A percentile compares a stretch with the other conserved stretches of the same genome.
Conservation (phyloP, 2,888 invertebrate genomes). For the Stegophylla sp. region DNA sequence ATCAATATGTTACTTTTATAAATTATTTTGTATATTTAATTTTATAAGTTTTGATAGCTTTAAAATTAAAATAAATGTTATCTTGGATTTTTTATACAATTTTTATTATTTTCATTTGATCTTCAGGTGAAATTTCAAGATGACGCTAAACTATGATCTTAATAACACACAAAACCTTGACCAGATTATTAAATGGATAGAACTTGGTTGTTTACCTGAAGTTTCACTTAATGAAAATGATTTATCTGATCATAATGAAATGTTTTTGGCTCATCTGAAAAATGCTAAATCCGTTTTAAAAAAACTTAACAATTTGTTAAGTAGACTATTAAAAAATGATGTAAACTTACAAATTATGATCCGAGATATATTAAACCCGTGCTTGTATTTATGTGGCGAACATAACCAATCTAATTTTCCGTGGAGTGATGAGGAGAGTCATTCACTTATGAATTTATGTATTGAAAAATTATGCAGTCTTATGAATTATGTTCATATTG, state of each 20-base stretch:
- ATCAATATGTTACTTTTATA: not conserved
- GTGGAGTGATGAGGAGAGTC: conserved; percentile 29
- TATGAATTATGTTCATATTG: not conserved
- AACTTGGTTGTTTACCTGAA: conserved; percentile 40
- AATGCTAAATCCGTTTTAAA: conserved; percentile 27
- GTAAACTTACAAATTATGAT: not conserved
- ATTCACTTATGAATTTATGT: conserved; percentile 36
- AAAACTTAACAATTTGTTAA: conserved; percentile 2
- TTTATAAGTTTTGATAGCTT: not conserved
- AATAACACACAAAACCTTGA: conserved; percentile 3
- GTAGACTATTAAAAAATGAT: conserved; percentile 15
- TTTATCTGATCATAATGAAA: not conserved
- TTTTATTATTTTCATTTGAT: conserved; percentile 4
- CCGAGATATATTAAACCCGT: conserved; percentile 10
- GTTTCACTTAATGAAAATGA: conserved; percentile 34
- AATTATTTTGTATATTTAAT: conserved; percentile 11
- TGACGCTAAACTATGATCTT: conserved; percentile 2
- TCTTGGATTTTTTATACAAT: not conserved
- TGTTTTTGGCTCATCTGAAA: conserved; percentile 31
- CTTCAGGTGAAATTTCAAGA: conserved; percentile 27
- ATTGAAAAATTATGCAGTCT: conserved; percentile 31
- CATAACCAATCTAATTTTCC: conserved; percentile 28
- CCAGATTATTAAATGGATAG: conserved; percentile 27
- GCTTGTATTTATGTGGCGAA: conserved; percentile 50
- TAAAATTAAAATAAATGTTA: not conserved